These are phyloP conservation scores for Triplophysa rosa DNA, from an alignment of 2,113 vertebrate genomes.

Conservation along the genomic window DNA sequence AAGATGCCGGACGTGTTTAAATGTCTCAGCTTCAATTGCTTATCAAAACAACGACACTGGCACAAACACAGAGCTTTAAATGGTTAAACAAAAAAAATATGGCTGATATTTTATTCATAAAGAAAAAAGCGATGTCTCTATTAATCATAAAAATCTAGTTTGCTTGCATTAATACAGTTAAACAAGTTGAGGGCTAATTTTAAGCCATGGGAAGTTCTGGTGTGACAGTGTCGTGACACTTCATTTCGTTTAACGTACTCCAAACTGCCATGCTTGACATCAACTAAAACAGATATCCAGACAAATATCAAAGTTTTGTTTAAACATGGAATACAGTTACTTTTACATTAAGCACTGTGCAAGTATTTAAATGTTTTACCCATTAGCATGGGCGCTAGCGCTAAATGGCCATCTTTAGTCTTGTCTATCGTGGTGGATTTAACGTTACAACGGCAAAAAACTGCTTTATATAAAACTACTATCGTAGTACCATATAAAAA, in stretches of 20 bases:
- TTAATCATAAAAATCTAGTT: background rate
- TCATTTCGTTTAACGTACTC: background rate
- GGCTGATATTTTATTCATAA: background rate
- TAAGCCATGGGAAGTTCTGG: background rate
- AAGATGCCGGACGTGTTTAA: background rate
- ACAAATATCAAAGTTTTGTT: background rate
- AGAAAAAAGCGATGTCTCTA: background rate
- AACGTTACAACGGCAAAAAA: background rate
- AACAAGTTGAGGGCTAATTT: background rate
- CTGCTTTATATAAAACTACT: background rate
- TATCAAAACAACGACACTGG: background rate
- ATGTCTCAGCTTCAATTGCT: background rate
- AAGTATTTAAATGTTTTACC: background rate
- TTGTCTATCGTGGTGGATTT: background rate
- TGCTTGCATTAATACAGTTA: background rate
- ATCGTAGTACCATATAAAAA: background rate
- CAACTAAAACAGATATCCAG: background rate
- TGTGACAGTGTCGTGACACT: background rate
- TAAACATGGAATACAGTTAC: background rate
- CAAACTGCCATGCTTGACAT: background rate
- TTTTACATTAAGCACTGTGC: background rate
- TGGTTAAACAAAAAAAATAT: background rate
- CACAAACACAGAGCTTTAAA: background rate
- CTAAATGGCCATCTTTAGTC: background rate
- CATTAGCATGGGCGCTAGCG: slow-evolving; percentile 22